Conservation (phyloP, 2,888 invertebrate species). For the Brachyptera risi region DNA sequence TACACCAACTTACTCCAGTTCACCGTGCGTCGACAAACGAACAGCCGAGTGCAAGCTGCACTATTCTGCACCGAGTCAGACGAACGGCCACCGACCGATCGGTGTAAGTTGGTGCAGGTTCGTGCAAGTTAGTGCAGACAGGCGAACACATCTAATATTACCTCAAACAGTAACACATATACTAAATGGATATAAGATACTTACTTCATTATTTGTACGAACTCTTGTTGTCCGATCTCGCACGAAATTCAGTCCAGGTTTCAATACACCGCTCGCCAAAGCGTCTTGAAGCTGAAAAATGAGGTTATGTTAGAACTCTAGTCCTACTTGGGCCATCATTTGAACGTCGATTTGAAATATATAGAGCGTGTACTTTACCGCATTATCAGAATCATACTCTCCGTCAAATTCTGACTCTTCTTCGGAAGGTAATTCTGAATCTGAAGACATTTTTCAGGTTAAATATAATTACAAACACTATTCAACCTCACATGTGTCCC, state of each 20-base stretch:
- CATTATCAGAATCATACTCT: slow-evolving; percentile 10
- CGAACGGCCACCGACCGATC: no score
- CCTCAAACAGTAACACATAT: no score
- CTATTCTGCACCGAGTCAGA: no score
- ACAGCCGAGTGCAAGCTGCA: no score
- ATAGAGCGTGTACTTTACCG: neutral
- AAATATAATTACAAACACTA: neutral
- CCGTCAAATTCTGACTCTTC: neutral
- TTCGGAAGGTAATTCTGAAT: neutral
- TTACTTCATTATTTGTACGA: slow-evolving; percentile 70
- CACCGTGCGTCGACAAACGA: no score
- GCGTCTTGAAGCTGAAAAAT: slow-evolving; percentile 77
- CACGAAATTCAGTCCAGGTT: slow-evolving; percentile 75
- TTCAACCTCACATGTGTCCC: no score
- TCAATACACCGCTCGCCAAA: slow-evolving; percentile 76
- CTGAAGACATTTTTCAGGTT: neutral
- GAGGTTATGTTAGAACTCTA: neutral
- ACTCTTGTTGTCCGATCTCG: slow-evolving; percentile 56
- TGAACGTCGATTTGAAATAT: neutral
- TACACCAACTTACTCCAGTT: no score
- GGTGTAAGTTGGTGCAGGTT: no score
- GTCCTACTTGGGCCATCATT: no score
- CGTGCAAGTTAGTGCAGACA: no score
- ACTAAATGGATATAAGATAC: slow-evolving; percentile 43
- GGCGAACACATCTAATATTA: no score